These are phyloP conservation scores for Chelon auratus DNA, from an alignment of 2,797 vertebrate species.

Conservation along the genomic window DNA sequence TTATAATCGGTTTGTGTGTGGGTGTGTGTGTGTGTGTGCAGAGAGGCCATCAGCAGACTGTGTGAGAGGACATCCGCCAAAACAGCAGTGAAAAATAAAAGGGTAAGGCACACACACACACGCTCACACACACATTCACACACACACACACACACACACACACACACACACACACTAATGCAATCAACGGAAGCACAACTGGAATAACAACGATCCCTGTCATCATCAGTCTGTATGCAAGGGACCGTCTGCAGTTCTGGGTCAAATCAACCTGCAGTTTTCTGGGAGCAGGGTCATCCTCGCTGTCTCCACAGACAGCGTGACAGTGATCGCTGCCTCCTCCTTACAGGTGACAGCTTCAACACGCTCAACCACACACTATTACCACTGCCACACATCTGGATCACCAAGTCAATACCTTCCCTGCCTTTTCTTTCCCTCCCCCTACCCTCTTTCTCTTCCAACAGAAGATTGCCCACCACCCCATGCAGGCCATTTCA, in stretches of 20 bases:
- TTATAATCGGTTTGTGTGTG: conserved; percentile 17
- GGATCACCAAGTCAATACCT: not conserved
- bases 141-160: conserved; percentile 22
- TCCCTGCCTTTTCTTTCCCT: not conserved
- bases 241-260: conserved; percentile 88
- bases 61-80: conserved; percentile 88
- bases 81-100: conserved; percentile 86
- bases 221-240: conserved; percentile 87
- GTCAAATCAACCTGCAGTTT: conserved; percentile 93
- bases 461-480: conserved; percentile 91
- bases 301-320: conserved; percentile 89
- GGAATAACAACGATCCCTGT: conserved; percentile 35
- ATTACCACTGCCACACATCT: conserved; percentile 1
- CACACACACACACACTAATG: conserved; percentile 2
- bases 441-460: conserved; percentile 60
- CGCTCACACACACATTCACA: conserved; percentile 9
- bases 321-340: conserved; percentile 87
- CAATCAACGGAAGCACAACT: conserved; percentile 11
- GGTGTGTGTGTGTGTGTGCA: conserved; percentile 67
- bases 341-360: conserved; percentile 89
- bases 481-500: conserved; percentile 96
- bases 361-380: not conserved
- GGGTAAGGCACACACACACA: conserved; percentile 80
- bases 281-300: conserved; percentile 90
- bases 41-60: conserved; percentile 94